A percentile compares a stretch with the other conserved stretches of the same genome.
Conservation (phyloP, 2,888 invertebrate genomes). For the Leptopilina drosophilae region DNA sequence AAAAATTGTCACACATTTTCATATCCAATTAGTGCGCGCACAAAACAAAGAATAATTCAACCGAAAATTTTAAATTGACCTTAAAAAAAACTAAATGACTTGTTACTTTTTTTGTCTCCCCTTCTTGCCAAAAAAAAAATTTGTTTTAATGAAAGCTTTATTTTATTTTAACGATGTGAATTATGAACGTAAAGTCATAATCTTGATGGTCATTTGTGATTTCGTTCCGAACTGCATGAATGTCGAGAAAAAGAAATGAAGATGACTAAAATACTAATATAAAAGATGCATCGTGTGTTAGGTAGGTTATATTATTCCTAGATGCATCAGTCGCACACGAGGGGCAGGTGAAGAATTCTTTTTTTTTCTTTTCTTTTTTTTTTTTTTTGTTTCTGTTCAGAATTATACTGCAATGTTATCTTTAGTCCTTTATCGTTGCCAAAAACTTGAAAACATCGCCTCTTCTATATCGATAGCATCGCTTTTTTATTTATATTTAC, state of each 20-base stretch:
- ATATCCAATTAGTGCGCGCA: not conserved
- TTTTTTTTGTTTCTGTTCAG: not conserved
- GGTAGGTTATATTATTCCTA: conserved; percentile 36
- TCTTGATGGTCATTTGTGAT: conserved; percentile 16
- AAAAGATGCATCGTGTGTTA: conserved; percentile 43
- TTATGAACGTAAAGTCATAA: conserved; percentile 7
- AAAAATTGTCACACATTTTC: too few relatives aligned
- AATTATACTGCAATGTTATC: conserved; percentile 33
- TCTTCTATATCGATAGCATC: conserved; percentile 31
- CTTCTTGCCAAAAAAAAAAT: too few relatives aligned
- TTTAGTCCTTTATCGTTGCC: conserved; percentile 22
- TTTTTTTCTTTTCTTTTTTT: too few relatives aligned
- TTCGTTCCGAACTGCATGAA: conserved; percentile 16
- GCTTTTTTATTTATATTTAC: not conserved
- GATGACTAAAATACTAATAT: conserved; percentile 5
- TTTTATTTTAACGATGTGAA: not conserved
- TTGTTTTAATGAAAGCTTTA: not conserved
- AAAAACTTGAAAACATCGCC: conserved; percentile 31
- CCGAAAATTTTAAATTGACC: not conserved
- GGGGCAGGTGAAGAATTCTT: conserved; percentile 36
- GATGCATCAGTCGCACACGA: conserved; percentile 43
- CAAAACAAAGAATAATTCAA: not conserved
- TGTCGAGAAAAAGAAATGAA: not conserved
- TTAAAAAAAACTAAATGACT: conserved; percentile 11
- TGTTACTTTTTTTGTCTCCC: not conserved